Percentiles rank a stretch among this genome's conserved stretches.
These are phyloP conservation scores for Chaenogobius annularis DNA, from an alignment of 2,113 vertebrate genomes.

Conservation along the genomic window DNA sequence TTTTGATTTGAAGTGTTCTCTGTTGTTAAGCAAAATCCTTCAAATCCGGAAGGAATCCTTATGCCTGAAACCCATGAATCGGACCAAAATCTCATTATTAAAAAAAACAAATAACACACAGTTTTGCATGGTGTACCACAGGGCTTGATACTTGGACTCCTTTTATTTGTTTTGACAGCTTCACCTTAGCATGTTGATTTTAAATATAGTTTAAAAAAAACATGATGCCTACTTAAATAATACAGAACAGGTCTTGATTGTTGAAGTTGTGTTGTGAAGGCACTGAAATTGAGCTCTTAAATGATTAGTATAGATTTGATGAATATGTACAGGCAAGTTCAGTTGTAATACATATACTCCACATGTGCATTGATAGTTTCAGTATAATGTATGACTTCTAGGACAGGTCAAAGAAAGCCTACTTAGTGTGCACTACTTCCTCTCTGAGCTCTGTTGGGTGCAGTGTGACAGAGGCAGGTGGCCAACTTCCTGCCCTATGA, in stretches of 20 bases:
- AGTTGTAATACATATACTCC: not conserved
- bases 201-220: not conserved
- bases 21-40: too few species aligned
- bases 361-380: not conserved
- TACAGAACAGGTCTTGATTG: not conserved
- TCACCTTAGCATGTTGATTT: not conserved
- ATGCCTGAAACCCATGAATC: too few species aligned
- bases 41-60: too few species aligned
- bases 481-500: conserved; percentile 76
- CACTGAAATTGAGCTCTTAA: too few species aligned
- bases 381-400: not conserved
- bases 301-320: too few species aligned
- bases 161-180: not conserved
- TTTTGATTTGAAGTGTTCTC: too few species aligned
- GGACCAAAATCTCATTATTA: not conserved
- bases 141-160: not conserved
- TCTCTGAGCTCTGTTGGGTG: conserved; percentile 39
- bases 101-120: not conserved
- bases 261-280: not conserved
- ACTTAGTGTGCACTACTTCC: conserved; percentile 49
- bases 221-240: not conserved
- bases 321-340: not conserved
- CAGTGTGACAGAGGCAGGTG: conserved; percentile 75
- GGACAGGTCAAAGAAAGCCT: conserved; percentile 22
- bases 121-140: not conserved